Evolutionary conservation across 1,140 invertebrate genomes (phyloP).

Genomic region (Frieseomelitta varia): DNA sequence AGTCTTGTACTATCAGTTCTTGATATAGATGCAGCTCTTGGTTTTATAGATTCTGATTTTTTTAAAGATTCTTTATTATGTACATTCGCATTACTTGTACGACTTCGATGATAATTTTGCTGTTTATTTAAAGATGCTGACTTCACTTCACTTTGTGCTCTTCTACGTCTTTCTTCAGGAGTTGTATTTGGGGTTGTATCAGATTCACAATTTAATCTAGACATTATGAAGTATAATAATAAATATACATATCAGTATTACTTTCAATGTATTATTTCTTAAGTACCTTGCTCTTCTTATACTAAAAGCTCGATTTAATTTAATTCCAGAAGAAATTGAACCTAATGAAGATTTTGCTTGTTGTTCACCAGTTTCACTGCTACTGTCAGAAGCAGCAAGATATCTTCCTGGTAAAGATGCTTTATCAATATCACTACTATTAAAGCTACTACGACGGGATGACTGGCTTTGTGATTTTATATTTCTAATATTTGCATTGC

Average conservation of each 20-base stretch:
- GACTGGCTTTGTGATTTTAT: constrained; percentile 62
- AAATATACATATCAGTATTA: background rate
- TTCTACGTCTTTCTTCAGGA: constrained; percentile 69
- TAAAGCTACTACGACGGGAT: constrained; percentile 70
- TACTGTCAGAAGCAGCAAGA: constrained; percentile 68
- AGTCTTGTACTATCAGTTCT: constrained; percentile 86
- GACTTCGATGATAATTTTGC: constrained; percentile 65
- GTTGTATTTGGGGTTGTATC: constrained; percentile 74
- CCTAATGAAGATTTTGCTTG: constrained; percentile 52
- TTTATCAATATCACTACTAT: constrained; percentile 65
- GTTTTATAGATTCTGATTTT: constrained; percentile 69
- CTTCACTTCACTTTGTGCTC: constrained; percentile 70
- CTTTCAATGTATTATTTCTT: background rate
- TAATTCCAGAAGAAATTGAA: constrained; percentile 70
- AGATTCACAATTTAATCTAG: constrained; percentile 70
- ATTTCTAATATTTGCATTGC: constrained; percentile 71
- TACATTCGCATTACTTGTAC: constrained; percentile 59
- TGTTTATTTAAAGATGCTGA: constrained; percentile 58
- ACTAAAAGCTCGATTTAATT: constrained; percentile 73
- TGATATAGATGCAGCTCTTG: constrained; percentile 79
- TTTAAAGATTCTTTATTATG: constrained; percentile 66
- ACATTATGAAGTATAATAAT: constrained; percentile 18
- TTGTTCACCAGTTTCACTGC: constrained; percentile 71
- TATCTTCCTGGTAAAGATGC: constrained; percentile 55
- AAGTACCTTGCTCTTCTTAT: constrained; percentile 70